phyloP scores from a whole-genome alignment of 1,140 invertebrate species.

The Oedothorax gibbosus region DNA sequence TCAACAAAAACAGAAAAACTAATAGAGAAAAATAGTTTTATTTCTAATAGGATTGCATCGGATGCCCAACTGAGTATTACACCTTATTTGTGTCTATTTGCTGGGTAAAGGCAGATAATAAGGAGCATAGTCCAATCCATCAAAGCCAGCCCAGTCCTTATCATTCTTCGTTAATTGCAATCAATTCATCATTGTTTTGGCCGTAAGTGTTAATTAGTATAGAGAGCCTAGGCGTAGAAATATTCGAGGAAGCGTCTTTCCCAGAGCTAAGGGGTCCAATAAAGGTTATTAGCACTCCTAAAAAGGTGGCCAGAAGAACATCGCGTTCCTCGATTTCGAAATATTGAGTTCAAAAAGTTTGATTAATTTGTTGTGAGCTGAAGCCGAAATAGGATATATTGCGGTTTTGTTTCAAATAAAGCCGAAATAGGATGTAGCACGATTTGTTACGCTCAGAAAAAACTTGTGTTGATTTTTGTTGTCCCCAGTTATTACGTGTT shows the following conservation, averaged over 20 bases:
- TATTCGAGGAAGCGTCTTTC: conserved; percentile 37
- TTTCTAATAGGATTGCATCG: too few species aligned
- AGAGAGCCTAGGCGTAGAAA: conserved; percentile 30
- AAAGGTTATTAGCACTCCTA: conserved; percentile 41
- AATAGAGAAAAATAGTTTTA: too few species aligned
- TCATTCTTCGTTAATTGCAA: conserved; percentile 56
- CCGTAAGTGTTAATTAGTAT: conserved; percentile 58
- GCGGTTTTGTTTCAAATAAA: too few species aligned
- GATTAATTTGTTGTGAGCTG: too few species aligned
- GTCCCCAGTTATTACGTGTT: too few species aligned
- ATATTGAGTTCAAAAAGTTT: too few species aligned
- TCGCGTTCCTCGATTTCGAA: too few species aligned
- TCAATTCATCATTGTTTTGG: conserved; percentile 59
- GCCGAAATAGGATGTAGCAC: too few species aligned
- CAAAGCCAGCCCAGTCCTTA: conserved; percentile 36
- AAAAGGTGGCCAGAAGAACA: too few species aligned
- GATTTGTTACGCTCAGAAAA: too few species aligned
- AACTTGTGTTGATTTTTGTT: too few species aligned
- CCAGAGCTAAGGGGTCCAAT: conserved; percentile 7
- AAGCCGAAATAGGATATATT: too few species aligned
- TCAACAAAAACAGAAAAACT: background rate
- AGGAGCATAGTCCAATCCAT: conserved; percentile 27
- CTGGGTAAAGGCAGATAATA: conserved; percentile 32
- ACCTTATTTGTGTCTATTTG: conserved; percentile 52
- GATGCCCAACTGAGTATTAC: conserved; percentile 13